These are phyloP conservation scores for Podarcis muralis DNA, from an alignment of 2,113 vertebrate species.

Conservation along the genomic window DNA sequence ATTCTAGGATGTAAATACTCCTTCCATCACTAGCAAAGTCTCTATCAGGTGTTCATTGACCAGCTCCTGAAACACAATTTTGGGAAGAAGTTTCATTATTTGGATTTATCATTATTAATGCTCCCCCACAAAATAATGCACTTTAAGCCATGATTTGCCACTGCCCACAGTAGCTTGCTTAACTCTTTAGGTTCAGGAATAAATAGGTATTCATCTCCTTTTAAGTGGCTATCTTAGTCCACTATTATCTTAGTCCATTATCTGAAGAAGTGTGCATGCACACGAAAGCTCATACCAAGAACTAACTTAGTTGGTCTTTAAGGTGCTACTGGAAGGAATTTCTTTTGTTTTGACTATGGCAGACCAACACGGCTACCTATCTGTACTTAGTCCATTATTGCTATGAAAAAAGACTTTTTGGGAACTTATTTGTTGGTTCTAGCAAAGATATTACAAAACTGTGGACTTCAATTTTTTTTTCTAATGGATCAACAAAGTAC, in stretches of 20 bases:
- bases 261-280: too few relatives aligned
- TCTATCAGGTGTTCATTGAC: not conserved
- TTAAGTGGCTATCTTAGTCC: not conserved
- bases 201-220: not conserved
- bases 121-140: not conserved
- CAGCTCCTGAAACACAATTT: not conserved
- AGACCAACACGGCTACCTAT: too few relatives aligned
- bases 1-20: not conserved
- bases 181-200: not conserved
- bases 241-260: too few relatives aligned
- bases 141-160: not conserved
- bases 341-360: too few relatives aligned
- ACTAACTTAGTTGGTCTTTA: too few relatives aligned
- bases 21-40: not conserved
- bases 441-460: too few relatives aligned
- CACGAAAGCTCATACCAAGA: too few relatives aligned
- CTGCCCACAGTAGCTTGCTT: not conserved
- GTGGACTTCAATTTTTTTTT: too few relatives aligned
- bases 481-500: too few relatives aligned
- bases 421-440: not conserved
- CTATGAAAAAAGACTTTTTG: not conserved
- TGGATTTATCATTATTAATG: not conserved
- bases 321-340: too few relatives aligned
- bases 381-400: not conserved
- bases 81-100: not conserved